Conservation (phyloP, 2,888 invertebrate species). For the Osedax frankpressi region DNA sequence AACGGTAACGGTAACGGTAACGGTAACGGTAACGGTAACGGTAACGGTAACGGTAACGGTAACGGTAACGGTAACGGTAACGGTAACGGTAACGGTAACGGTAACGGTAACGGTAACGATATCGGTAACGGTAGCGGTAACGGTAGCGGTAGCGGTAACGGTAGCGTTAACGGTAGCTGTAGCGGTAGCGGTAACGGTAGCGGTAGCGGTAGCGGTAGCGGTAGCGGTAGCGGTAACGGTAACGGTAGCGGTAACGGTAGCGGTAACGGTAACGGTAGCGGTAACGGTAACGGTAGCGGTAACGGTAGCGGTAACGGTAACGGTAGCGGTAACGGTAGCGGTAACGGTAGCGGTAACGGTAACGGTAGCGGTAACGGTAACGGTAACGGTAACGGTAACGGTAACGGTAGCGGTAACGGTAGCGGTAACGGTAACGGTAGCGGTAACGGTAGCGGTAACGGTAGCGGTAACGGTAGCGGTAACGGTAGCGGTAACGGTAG, state of each 20-base stretch:
- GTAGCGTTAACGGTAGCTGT: background rate
- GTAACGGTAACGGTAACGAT: background rate
- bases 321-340: constrained; percentile 17
- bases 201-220: constrained; percentile 18
- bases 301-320: constrained; percentile 13
- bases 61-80: background rate
- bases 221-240: constrained; percentile 18
- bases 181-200: constrained; percentile 16
- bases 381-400: constrained; percentile 17
- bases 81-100: background rate
- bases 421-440: constrained; percentile 15
- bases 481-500: constrained; percentile 10
- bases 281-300: background rate
- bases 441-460: constrained; percentile 2
- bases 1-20: background rate
- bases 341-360: constrained; percentile 17
- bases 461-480: constrained; percentile 10
- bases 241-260: constrained; percentile 14
- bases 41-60: background rate
- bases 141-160: background rate
- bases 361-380: constrained; percentile 13
- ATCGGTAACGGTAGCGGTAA: background rate
- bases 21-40: background rate
- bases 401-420: constrained; percentile 17
- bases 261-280: background rate